Evolutionary conservation across 53 echinoderm and acorn worm species (phyloP).

Genomic region (Crossaster papposus): DNA sequence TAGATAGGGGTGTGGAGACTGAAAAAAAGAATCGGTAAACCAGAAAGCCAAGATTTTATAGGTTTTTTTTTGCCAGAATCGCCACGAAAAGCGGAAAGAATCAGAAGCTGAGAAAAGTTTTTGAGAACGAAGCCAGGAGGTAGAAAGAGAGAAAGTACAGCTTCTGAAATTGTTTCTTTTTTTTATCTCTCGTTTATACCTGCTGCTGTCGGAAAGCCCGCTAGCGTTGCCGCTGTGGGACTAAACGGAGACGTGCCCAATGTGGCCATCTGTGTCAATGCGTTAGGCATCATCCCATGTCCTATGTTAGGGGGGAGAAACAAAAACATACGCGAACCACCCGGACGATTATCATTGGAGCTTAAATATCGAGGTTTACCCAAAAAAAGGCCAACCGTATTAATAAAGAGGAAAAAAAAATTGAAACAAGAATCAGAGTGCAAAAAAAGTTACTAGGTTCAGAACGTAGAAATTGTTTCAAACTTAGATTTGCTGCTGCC

Average conservation of each 20-base stretch:
- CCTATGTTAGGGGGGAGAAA: conserved; percentile 29
- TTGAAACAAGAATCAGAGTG: not conserved
- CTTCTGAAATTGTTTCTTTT: not conserved
- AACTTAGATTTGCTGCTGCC: not conserved
- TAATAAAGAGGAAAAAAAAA: not conserved
- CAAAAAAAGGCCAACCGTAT: not conserved
- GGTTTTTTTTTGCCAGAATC: not conserved
- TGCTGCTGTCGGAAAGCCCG: conserved; percentile 73
- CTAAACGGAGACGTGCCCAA: conserved; percentile 49
- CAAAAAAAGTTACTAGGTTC: not conserved
- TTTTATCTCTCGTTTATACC: conserved; percentile 46
- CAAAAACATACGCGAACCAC: conserved; percentile 40
- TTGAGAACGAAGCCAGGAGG: conserved; percentile 5
- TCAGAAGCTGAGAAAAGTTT: conserved; percentile 27
- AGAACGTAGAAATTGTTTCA: not conserved
- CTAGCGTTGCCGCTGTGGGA: conserved; percentile 61
- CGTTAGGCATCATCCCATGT: conserved; percentile 56
- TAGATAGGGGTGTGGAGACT: conserved; percentile 1
- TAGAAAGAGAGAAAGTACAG: conserved; percentile 19
- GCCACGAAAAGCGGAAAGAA: not conserved
- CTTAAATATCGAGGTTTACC: not conserved
- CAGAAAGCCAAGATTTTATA: conserved; percentile 24
- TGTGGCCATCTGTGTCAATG: conserved; percentile 53
- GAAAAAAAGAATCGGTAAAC: conserved; percentile 17
- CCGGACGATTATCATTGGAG: not conserved